A percentile compares a stretch with the other conserved stretches of the same genome.
These are phyloP conservation scores for Salticus scenicus DNA, from an alignment of 2,888 invertebrate species.

Conservation along the genomic window DNA sequence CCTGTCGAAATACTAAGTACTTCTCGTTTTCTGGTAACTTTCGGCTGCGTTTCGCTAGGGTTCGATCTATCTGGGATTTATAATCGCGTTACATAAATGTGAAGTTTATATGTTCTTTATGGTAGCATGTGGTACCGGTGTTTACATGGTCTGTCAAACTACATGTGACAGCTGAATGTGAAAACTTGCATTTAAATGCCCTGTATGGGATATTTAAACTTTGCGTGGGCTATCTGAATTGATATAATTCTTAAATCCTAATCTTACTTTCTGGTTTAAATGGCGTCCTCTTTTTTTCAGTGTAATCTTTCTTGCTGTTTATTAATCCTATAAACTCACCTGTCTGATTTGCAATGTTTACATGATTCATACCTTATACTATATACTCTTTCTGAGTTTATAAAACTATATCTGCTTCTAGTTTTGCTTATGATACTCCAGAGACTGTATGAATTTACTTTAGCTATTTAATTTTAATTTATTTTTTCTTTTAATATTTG, in stretches of 20 bases:
- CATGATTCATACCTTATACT: slow-evolving; percentile 25
- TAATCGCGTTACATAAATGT: slow-evolving; percentile 56
- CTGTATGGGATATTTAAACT: neutral
- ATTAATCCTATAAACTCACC: slow-evolving; percentile 27
- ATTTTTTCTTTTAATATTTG: neutral
- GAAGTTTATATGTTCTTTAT: slow-evolving; percentile 34
- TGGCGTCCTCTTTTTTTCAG: slow-evolving; percentile 23
- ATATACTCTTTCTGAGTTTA: neutral
- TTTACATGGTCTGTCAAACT: slow-evolving; percentile 69
- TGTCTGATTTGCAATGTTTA: slow-evolving; percentile 47
- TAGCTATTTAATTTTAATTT: neutral
- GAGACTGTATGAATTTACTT: too few relatives aligned
- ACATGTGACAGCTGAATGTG: slow-evolving; percentile 53
- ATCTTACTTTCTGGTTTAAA: slow-evolving; percentile 21
- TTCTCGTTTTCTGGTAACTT: slow-evolving; percentile 68
- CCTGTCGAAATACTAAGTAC: slow-evolving; percentile 69
- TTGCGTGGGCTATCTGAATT: slow-evolving; percentile 14
- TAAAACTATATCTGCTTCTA: neutral
- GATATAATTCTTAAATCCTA: neutral
- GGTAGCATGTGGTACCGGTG: slow-evolving; percentile 49
- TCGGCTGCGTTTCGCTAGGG: slow-evolving; percentile 55
- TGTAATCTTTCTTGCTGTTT: slow-evolving; percentile 23
- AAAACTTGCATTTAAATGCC: slow-evolving; percentile 16
- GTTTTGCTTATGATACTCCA: neutral
- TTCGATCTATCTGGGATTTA: slow-evolving; percentile 67